Percentiles rank a stretch among this genome's conserved stretches.
Evolutionary conservation across 2,888 invertebrate species (phyloP).

Genomic region (Phania funesta): DNA sequence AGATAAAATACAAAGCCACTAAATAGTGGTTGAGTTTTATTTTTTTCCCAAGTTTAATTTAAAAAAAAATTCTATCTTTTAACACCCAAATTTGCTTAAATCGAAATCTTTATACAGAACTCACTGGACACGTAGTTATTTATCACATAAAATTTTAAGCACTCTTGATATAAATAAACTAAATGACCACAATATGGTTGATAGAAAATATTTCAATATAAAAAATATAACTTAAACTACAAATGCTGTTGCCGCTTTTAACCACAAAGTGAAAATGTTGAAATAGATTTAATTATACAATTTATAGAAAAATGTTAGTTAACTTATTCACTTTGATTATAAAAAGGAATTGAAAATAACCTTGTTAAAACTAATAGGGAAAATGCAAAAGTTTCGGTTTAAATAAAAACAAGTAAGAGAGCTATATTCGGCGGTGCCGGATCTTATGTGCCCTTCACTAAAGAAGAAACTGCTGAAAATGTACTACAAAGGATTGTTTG

Average conservation of each 20-base stretch:
- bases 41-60: too few relatives aligned
- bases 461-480: too few relatives aligned
- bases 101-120: too few relatives aligned
- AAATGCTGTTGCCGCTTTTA: constrained; percentile 24
- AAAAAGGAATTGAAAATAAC: constrained; percentile 11
- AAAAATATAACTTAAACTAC: neutral
- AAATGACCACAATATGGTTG: constrained; percentile 22
- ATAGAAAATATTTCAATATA: constrained; percentile 20
- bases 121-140: neutral
- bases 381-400: neutral
- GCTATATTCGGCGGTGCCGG: too few relatives aligned
- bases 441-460: too few relatives aligned
- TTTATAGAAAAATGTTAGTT: neutral
- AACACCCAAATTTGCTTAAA: too few relatives aligned
- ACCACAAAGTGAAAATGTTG: constrained; percentile 21
- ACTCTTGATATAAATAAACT: constrained; percentile 7
- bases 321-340: neutral
- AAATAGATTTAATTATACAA: constrained; percentile 23
- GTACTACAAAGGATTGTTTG: too few relatives aligned
- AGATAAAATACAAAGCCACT: too few relatives aligned
- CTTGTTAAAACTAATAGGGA: neutral
- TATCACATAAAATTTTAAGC: constrained; percentile 8
- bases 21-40: too few relatives aligned
- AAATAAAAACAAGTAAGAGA: neutral
- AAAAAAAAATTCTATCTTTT: too few relatives aligned